Conservation (phyloP, 2,113 vertebrate genomes). For the Oenanthe melanoleuca region DNA sequence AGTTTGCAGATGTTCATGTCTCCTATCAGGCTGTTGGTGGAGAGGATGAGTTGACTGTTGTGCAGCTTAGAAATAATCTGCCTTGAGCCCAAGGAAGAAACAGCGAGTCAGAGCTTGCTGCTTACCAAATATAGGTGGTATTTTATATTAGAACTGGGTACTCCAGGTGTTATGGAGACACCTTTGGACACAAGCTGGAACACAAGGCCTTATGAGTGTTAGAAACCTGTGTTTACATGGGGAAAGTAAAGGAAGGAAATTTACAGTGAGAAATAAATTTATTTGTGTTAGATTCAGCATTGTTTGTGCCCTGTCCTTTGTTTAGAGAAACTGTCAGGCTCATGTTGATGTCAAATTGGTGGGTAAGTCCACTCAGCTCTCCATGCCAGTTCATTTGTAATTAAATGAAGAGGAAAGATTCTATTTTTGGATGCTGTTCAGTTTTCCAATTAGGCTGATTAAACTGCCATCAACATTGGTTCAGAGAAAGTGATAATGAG, state of each 20-base stretch:
- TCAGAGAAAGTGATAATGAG: neutral
- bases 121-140: neutral
- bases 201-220: neutral
- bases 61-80: neutral
- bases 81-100: neutral
- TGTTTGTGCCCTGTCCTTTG: neutral
- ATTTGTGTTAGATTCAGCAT: neutral
- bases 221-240: neutral
- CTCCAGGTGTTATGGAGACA: neutral
- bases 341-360: neutral
- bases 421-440: slow-evolving; percentile 4
- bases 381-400: neutral
- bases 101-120: neutral
- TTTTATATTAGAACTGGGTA: neutral
- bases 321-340: neutral
- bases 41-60: neutral
- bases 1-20: neutral
- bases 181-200: neutral
- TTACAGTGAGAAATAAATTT: neutral
- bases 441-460: slow-evolving; percentile 23
- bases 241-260: neutral
- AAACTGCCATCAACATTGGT: neutral
- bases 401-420: neutral
- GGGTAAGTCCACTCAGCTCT: neutral
- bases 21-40: neutral